A percentile compares a stretch with the other conserved stretches of the same genome.
Conservation (phyloP, 2,797 vertebrate species). For the Squalus acanthias region DNA sequence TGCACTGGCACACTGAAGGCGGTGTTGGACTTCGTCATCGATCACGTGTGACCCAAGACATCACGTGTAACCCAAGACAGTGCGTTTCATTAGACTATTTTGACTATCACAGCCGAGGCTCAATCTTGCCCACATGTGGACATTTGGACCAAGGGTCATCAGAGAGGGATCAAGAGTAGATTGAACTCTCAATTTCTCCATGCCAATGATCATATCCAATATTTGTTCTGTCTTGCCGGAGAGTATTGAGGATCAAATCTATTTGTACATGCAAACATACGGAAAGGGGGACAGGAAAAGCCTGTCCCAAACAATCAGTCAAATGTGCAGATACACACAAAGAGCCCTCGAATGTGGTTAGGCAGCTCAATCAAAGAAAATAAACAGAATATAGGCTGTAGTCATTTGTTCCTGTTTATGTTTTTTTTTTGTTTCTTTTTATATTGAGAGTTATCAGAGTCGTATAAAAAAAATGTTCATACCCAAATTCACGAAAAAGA, state of each 20-base stretch:
- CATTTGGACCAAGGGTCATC: neutral
- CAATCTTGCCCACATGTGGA: neutral
- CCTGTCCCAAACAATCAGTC: no score
- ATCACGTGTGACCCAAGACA: no score
- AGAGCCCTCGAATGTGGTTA: slow-evolving; percentile 68
- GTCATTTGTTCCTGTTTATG: slow-evolving; percentile 57
- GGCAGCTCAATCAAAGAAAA: slow-evolving; percentile 47
- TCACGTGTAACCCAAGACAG: no score
- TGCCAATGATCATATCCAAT: no score
- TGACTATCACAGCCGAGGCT: neutral
- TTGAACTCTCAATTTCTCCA: no score
- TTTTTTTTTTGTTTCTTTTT: slow-evolving; percentile 7
- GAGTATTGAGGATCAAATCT: no score
- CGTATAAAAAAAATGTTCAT: slow-evolving; percentile 85
- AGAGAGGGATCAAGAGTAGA: neutral
- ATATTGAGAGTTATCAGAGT: slow-evolving; percentile 62
- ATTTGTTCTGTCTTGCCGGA: no score
- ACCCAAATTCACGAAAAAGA: slow-evolving; percentile 82
- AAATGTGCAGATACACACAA: slow-evolving; percentile 45
- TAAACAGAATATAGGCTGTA: slow-evolving; percentile 61
- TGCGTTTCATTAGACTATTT: neutral
- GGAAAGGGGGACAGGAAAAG: no score
- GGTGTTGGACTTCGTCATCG: no score
- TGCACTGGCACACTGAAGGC: no score
- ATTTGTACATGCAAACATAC: no score